A percentile compares a stretch with the other conserved stretches of the same genome.
These are phyloP conservation scores for Acronicta alni DNA, from an alignment of 2,888 invertebrate species.

Conservation along the genomic window DNA sequence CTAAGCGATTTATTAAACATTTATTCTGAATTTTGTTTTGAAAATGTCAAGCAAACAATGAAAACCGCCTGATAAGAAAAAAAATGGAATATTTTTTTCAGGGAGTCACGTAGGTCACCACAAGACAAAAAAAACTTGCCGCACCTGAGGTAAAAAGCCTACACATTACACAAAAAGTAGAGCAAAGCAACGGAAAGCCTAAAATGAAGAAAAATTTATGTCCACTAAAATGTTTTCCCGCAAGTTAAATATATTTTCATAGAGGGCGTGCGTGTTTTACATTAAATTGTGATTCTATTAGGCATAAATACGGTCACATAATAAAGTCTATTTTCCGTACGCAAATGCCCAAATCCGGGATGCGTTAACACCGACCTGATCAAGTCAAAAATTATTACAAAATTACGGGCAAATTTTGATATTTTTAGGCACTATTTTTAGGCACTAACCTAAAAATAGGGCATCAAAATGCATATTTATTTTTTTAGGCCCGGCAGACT, in stretches of 20 bases:
- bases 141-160: not conserved
- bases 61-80: too few species aligned
- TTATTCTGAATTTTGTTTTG: too few species aligned
- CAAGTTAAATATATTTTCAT: slow-evolving; percentile 45
- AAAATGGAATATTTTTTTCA: not conserved
- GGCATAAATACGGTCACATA: slow-evolving; percentile 64
- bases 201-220: slow-evolving; percentile 52
- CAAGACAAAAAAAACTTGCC: not conserved
- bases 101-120: not conserved
- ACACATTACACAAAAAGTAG: slow-evolving; percentile 22
- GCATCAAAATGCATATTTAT: too few species aligned
- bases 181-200: slow-evolving; percentile 17
- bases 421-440: too few species aligned
- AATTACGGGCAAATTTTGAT: too few species aligned
- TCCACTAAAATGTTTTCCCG: slow-evolving; percentile 36
- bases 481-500: too few species aligned
- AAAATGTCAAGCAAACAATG: too few species aligned
- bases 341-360: slow-evolving; percentile 56
- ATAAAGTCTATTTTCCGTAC: slow-evolving; percentile 65
- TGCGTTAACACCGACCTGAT: slow-evolving; percentile 50
- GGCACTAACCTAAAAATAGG: too few species aligned
- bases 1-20: too few species aligned
- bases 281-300: slow-evolving; percentile 61
- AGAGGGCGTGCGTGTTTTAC: slow-evolving; percentile 43
- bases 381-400: too few species aligned